Evolutionary conservation across 30 jellyfish, hydroid and myxozoan genomes (phyloP).

Genomic region (Chrysaora quinquecirrha): DNA sequence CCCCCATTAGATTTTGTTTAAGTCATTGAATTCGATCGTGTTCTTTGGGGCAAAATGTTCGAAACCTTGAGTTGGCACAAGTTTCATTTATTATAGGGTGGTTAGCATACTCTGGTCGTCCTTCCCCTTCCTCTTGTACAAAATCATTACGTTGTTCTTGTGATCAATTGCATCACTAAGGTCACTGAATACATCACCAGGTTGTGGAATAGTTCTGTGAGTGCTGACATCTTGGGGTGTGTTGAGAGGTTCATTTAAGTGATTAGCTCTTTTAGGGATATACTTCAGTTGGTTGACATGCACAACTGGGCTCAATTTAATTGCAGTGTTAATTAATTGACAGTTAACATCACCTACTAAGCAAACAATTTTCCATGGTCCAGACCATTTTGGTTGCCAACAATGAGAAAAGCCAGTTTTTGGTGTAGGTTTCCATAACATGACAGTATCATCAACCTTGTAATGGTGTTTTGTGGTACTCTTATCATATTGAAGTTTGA

Average conservation of each 20-base stretch:
- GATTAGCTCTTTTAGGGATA: not conserved
- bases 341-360: conserved; percentile 25
- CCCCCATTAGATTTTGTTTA: not conserved
- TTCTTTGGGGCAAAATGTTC: not conserved
- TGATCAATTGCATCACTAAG: not conserved
- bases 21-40: not conserved
- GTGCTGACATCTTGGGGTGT: not conserved
- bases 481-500: conserved; percentile 27
- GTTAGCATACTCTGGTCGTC: not conserved
- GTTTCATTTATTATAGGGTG: not conserved
- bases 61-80: not conserved
- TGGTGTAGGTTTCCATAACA: conserved; percentile 23
- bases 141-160: not conserved
- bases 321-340: not conserved
- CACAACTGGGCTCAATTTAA: not conserved
- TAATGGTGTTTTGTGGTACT: conserved; percentile 17
- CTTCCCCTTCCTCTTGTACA: not conserved
- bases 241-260: not conserved
- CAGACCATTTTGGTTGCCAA: conserved; percentile 45
- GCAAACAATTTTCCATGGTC: conserved; percentile 22
- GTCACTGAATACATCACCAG: not conserved
- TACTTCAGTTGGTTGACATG: not conserved
- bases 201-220: too few species aligned
- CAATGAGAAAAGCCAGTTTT: conserved; percentile 47
- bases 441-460: conserved; percentile 35